These are phyloP conservation scores for Saguinus imperator DNA, from an alignment of 2,113 vertebrate genomes.

Conservation along the genomic window DNA sequence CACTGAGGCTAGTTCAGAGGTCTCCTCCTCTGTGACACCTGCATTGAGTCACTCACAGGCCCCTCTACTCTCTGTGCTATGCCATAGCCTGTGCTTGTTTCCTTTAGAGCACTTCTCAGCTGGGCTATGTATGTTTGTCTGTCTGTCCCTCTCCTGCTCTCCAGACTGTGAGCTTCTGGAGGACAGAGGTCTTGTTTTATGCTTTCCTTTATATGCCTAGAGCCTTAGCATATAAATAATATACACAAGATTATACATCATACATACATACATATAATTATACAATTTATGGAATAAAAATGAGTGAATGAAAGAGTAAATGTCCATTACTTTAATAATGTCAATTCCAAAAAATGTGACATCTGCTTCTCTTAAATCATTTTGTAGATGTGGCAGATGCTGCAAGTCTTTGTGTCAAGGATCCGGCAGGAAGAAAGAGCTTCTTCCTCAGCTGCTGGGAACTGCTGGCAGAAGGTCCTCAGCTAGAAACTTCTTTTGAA, in stretches of 20 bases:
- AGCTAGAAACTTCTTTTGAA: background rate
- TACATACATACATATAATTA: background rate
- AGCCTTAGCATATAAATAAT: background rate
- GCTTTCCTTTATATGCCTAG: background rate
- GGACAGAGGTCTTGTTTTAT: background rate
- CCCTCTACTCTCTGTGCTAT: background rate
- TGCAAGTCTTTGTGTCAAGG: accelerated
- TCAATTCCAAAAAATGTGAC: background rate
- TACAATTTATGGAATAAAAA: background rate
- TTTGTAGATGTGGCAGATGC: background rate
- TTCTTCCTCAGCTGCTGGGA: background rate
- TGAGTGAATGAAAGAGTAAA: background rate
- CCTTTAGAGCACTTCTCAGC: background rate
- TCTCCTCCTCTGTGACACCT: background rate
- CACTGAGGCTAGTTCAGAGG: background rate
- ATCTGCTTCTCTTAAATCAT: background rate
- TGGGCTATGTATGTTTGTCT: background rate
- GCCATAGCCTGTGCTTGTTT: background rate
- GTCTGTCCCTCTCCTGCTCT: background rate
- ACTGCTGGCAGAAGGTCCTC: background rate
- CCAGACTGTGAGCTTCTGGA: background rate
- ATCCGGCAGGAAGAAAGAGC: background rate
- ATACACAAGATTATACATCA: background rate
- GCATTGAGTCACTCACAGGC: accelerated
- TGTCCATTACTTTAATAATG: background rate